Conservation (phyloP, 2,888 invertebrate genomes). For the Criorhina ranunculi region DNA sequence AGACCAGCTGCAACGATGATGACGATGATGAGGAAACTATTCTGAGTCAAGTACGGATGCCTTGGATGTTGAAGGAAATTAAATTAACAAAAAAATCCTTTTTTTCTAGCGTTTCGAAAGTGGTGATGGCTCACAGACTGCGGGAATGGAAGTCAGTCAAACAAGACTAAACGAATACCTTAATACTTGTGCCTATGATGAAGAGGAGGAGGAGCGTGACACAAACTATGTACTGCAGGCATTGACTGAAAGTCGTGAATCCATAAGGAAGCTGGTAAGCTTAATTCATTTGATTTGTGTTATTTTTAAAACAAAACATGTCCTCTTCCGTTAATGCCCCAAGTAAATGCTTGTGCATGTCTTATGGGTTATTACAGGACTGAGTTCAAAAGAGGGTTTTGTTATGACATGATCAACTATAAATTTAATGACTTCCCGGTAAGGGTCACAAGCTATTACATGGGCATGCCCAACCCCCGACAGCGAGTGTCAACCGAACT, state of each 20-base stretch:
- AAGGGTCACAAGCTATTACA: too few relatives aligned
- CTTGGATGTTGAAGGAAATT: constrained; percentile 57
- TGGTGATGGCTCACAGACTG: constrained; percentile 17
- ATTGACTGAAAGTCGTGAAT: constrained; percentile 78
- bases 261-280: constrained; percentile 77
- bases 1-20: constrained; percentile 46
- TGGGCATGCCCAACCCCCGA: too few relatives aligned
- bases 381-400: too few relatives aligned
- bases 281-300: not conserved
- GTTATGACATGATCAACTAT: too few relatives aligned
- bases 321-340: too few relatives aligned
- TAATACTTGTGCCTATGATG: constrained; percentile 60
- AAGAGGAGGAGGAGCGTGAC: constrained; percentile 77
- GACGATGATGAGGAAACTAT: constrained; percentile 77
- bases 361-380: too few relatives aligned
- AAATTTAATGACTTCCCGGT: too few relatives aligned
- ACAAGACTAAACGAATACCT: constrained; percentile 38
- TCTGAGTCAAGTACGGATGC: constrained; percentile 72
- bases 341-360: too few relatives aligned
- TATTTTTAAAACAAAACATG: too few relatives aligned
- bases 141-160: constrained; percentile 16
- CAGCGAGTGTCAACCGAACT: too few relatives aligned
- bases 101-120: constrained; percentile 64
- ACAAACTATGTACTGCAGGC: constrained; percentile 77
- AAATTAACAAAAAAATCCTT: constrained; percentile 36